phyloP scores from a whole-genome alignment of 2,113 vertebrate genomes.

The Pterocles burchelli region DNA sequence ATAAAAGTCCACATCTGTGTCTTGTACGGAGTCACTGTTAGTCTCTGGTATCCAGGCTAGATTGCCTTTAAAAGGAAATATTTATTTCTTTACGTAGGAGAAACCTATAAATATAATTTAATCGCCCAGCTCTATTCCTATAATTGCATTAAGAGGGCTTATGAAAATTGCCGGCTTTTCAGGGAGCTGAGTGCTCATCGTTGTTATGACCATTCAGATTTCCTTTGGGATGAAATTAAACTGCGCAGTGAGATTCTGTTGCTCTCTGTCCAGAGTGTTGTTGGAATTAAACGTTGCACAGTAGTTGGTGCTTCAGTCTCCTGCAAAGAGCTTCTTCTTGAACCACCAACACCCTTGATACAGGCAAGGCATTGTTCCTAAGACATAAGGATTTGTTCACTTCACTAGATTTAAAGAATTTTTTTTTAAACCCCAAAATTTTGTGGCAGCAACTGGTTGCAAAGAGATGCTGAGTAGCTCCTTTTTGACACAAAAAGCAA shows the following conservation, averaged over 20 bases:
- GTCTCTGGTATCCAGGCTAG: background rate
- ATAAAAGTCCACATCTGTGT: background rate
- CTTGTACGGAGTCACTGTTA: background rate
- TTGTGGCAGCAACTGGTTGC: background rate
- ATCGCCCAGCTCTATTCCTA: background rate
- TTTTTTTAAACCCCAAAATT: background rate
- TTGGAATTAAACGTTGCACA: background rate
- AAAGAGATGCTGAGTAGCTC: background rate
- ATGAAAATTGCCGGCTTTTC: background rate
- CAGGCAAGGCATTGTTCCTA: background rate
- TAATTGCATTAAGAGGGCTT: background rate
- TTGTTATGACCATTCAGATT: background rate
- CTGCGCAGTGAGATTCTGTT: background rate
- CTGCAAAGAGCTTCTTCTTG: background rate
- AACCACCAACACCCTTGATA: background rate
- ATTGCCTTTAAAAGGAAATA: background rate
- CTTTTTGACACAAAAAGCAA: background rate
- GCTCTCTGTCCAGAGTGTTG: background rate
- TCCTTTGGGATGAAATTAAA: background rate
- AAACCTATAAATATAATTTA: background rate
- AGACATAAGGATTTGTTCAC: background rate
- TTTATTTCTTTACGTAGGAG: background rate
- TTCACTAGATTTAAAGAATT: background rate
- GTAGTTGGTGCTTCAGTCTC: background rate
- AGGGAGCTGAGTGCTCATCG: background rate